phyloP scores from a whole-genome alignment of 2,113 vertebrate species.

The Apteryx owenii region DNA sequence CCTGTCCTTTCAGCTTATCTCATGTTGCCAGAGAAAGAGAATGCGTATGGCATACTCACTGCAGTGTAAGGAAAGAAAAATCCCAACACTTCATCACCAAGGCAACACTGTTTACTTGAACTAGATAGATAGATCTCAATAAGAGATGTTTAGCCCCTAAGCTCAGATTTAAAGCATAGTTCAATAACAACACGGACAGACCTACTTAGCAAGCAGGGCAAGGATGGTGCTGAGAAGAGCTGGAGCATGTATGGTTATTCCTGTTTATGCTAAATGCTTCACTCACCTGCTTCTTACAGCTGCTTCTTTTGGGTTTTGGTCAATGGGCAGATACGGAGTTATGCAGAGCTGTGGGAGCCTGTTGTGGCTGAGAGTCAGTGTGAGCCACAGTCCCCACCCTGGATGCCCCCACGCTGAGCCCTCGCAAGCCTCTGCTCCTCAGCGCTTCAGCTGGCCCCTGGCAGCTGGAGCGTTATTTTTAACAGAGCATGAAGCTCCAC shows the following conservation, averaged over 20 bases:
- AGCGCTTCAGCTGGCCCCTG: conserved; percentile 3
- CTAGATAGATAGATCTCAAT: background rate
- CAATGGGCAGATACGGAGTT: background rate
- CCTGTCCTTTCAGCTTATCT: background rate
- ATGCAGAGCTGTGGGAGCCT: conserved; percentile 24
- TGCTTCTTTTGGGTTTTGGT: conserved; percentile 9
- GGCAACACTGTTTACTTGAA: conserved; percentile 48
- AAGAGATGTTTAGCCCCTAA: background rate
- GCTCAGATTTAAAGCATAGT: background rate
- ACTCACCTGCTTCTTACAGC: background rate
- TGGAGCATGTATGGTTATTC: background rate
- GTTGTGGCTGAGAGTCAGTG: background rate
- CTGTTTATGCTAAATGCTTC: background rate
- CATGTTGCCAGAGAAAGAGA: background rate
- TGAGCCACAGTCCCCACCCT: background rate
- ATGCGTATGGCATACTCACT: background rate
- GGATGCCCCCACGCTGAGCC: background rate
- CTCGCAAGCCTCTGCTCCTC: background rate
- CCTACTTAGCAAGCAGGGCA: background rate
- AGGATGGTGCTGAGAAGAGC: background rate
- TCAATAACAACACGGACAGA: background rate
- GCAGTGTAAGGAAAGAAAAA: background rate
- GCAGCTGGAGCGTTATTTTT: conserved; percentile 43
- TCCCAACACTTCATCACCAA: conserved; percentile 30
- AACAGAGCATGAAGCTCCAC: background rate